Percentiles rank a stretch among this genome's conserved stretches.
These are phyloP conservation scores for Bombyx huttoni DNA, from an alignment of 2,888 invertebrate species.

Conservation along the genomic window DNA sequence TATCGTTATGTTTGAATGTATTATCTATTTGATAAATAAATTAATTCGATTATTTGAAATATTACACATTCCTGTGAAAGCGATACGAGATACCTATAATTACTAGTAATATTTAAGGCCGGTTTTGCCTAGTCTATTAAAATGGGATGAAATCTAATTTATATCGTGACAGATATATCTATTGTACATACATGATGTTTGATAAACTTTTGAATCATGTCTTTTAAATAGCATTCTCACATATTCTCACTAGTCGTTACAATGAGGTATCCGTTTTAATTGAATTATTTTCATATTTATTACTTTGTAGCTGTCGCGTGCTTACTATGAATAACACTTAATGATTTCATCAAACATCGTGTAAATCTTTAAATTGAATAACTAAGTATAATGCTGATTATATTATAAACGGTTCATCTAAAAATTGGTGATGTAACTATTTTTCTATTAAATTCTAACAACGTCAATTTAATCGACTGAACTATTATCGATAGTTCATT, in stretches of 20 bases:
- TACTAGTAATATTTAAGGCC: slow-evolving; percentile 53
- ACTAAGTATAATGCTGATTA: slow-evolving; percentile 5
- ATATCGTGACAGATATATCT: slow-evolving; percentile 24
- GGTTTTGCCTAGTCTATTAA: slow-evolving; percentile 63
- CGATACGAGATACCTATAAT: slow-evolving; percentile 21
- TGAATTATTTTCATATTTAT: slow-evolving; percentile 22
- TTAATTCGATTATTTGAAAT: background rate
- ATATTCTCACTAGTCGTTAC: slow-evolving; percentile 31
- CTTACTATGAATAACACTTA: slow-evolving; percentile 14
- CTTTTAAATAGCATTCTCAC: slow-evolving; percentile 26
- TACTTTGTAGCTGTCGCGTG: slow-evolving; percentile 27
- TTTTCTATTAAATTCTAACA: slow-evolving; percentile 59
- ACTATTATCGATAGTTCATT: slow-evolving; percentile 10
- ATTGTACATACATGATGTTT: slow-evolving; percentile 55
- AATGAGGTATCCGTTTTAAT: slow-evolving; percentile 34
- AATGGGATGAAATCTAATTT: slow-evolving; percentile 40
- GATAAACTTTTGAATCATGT: slow-evolving; percentile 33
- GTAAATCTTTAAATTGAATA: slow-evolving; percentile 21
- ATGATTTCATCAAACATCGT: slow-evolving; percentile 53
- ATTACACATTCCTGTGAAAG: slow-evolving; percentile 4
- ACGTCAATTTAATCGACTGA: slow-evolving; percentile 44
- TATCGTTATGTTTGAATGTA: slow-evolving; percentile 4
- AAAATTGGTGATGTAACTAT: slow-evolving; percentile 53
- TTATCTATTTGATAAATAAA: background rate
- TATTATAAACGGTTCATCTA: slow-evolving; percentile 7